Percentiles rank a stretch among this genome's conserved stretches.
These are phyloP conservation scores for Melospiza melodia DNA, from an alignment of 2,113 vertebrate genomes.

Conservation along the genomic window DNA sequence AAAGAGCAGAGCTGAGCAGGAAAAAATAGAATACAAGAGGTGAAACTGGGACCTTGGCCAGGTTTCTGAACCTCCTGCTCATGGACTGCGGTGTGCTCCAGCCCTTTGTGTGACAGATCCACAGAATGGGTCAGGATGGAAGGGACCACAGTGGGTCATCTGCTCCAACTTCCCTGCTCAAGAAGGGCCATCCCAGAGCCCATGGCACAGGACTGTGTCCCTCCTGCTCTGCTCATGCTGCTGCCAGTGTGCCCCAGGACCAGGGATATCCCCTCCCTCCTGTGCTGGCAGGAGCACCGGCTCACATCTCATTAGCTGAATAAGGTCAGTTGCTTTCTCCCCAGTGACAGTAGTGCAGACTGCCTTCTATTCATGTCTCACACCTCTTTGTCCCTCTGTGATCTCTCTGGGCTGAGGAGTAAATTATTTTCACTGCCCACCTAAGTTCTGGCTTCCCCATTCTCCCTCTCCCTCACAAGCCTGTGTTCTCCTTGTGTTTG, in stretches of 20 bases:
- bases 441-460: background rate
- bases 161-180: background rate
- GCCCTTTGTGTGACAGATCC: background rate
- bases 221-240: background rate
- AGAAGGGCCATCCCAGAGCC: background rate
- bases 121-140: background rate
- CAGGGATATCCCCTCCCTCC: background rate
- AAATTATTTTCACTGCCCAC: background rate
- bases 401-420: background rate
- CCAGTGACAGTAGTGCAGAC: background rate
- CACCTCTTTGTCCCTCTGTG: background rate
- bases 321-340: background rate
- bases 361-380: background rate
- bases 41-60: background rate
- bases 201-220: background rate
- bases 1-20: background rate
- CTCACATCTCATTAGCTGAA: background rate
- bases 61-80: background rate
- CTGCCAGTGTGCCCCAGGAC: background rate
- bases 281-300: background rate
- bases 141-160: fast-evolving
- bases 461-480: background rate
- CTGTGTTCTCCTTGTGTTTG: background rate
- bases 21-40: background rate
- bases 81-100: background rate